Conservation (phyloP, 1,140 invertebrate species). For the Macrotrachela quadricornifera region DNA sequence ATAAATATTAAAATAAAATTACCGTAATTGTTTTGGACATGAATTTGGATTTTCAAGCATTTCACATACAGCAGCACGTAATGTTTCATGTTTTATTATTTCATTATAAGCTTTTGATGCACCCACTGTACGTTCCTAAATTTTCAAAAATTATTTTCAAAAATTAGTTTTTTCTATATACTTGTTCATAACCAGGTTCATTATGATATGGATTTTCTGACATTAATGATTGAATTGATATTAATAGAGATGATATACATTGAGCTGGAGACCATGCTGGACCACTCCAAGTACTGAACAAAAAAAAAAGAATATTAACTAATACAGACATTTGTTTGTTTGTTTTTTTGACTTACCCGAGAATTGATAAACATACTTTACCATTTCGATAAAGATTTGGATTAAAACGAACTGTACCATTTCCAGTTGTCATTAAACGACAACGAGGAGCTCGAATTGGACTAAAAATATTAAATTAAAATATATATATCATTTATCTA, state of each 20-base stretch:
- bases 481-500: no score
- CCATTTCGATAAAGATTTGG: constrained; percentile 42
- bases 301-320: not conserved
- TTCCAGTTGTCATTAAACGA: constrained; percentile 40
- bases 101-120: constrained; percentile 37
- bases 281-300: constrained; percentile 38
- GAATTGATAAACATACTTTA: constrained; percentile 42
- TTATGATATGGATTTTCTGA: constrained; percentile 42
- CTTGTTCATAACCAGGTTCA: constrained; percentile 37
- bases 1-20: not conserved
- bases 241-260: constrained; percentile 35
- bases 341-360: constrained; percentile 31
- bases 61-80: constrained; percentile 37
- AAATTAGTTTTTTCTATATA: constrained; percentile 10
- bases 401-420: constrained; percentile 40
- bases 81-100: constrained; percentile 37
- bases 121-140: constrained; percentile 32
- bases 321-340: no score
- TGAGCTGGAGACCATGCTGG: constrained; percentile 40
- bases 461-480: not conserved
- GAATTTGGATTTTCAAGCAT: constrained; percentile 32
- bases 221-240: constrained; percentile 40
- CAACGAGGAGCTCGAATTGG: constrained; percentile 35
- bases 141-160: constrained; percentile 7
- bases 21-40: constrained; percentile 19